Conservation (phyloP, 2,888 invertebrate genomes). For the Stenodema calcarata region DNA sequence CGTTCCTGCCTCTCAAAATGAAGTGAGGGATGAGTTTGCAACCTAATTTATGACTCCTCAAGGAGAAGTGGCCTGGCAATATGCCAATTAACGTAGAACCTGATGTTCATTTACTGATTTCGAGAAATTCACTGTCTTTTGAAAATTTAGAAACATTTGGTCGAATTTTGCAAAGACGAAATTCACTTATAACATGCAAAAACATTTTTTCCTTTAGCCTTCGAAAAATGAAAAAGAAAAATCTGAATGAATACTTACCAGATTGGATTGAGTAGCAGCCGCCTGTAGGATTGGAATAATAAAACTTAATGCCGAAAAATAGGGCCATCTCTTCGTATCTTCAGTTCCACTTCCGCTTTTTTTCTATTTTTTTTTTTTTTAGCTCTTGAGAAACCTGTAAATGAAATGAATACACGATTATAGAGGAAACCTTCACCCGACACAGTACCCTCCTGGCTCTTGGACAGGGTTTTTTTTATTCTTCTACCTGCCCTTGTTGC, state of each 20-base stretch:
- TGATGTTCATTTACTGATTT: not conserved
- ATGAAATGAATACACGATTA: not conserved
- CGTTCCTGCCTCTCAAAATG: not conserved
- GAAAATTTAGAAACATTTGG: no score
- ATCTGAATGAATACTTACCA: no score
- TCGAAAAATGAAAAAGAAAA: no score
- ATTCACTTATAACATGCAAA: no score
- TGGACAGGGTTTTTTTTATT: no score
- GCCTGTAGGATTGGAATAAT: not conserved
- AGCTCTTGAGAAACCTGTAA: not conserved
- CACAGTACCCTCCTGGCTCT: no score
- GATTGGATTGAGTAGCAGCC: not conserved
- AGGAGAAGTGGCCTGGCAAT: not conserved
- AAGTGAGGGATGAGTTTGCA: not conserved
- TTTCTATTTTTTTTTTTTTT: not conserved
- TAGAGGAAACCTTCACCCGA: not conserved
- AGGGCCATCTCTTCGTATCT: not conserved
- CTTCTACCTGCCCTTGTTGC: no score
- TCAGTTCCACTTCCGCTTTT: no score
- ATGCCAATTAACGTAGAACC: not conserved
- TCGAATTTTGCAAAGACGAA: no score
- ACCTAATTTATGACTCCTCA: not conserved
- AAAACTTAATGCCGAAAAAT: not conserved
- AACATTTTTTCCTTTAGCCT: no score
- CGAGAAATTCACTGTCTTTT: no score